Evolutionary conservation across 2,797 vertebrate genomes (phyloP).

Genomic region (Sparidentex hasta): DNA sequence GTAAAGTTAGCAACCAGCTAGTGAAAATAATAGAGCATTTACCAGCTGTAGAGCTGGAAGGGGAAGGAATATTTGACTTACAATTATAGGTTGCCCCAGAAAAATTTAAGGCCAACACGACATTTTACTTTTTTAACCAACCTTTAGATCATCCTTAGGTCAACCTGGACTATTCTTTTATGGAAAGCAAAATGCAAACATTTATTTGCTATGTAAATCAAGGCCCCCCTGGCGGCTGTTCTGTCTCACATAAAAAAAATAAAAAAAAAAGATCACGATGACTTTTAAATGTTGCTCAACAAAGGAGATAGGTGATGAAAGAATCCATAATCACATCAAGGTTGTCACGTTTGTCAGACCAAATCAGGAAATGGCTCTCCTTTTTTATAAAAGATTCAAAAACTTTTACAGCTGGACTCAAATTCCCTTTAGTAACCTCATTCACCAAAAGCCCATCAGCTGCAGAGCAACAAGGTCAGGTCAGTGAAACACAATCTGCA

Average conservation of each 20-base stretch:
- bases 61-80: not conserved
- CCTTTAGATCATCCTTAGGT: no score
- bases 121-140: not conserved
- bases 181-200: not conserved
- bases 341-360: not conserved
- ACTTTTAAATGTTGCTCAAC: not conserved
- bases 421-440: slow-evolving; percentile 30
- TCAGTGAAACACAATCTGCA: slow-evolving; percentile 46
- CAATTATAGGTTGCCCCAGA: not conserved
- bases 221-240: not conserved
- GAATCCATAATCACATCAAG: not conserved
- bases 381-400: slow-evolving; percentile 6
- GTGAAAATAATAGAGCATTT: no score
- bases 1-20: not conserved
- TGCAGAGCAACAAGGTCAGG: slow-evolving; percentile 43
- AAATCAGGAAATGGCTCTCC: not conserved
- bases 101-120: not conserved
- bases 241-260: not conserved
- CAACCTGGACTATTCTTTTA: not conserved
- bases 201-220: not conserved
- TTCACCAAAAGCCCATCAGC: slow-evolving; percentile 46
- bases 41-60: not conserved
- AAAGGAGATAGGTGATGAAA: not conserved
- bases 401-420: slow-evolving; percentile 24
- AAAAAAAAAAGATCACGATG: not conserved